phyloP scores from a whole-genome alignment of 2,797 vertebrate species.

The Phrynocephalus forsythii region DNA sequence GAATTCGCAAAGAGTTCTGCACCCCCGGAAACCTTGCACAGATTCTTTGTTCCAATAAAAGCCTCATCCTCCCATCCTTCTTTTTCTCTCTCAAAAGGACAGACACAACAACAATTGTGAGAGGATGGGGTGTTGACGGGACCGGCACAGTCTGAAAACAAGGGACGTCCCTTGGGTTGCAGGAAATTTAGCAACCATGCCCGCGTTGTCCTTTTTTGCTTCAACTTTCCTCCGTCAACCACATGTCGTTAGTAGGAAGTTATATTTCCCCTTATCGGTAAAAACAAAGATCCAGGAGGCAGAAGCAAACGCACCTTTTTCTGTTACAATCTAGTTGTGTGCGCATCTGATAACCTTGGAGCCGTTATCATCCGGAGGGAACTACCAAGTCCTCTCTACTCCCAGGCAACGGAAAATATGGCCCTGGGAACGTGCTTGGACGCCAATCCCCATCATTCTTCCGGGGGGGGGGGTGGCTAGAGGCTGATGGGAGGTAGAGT shows the following conservation, averaged over 20 bases:
- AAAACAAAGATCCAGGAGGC: background rate
- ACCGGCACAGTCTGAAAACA: background rate
- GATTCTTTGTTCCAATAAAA: background rate
- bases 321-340: too few relatives aligned
- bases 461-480: background rate
- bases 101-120: background rate
- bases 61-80: background rate
- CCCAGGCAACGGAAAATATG: background rate
- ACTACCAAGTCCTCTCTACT: background rate
- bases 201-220: background rate
- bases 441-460: background rate
- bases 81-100: background rate
- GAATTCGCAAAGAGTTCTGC: too few relatives aligned
- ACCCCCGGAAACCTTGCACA: too few relatives aligned
- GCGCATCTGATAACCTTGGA: background rate
- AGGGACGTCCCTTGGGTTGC: background rate
- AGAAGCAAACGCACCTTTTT: too few relatives aligned
- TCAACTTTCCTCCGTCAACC: slow-evolving; percentile 23
- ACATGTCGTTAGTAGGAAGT: slow-evolving; percentile 23
- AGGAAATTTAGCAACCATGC: slow-evolving; percentile 27
- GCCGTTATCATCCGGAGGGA: too few relatives aligned
- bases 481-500: background rate
- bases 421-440: background rate
- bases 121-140: background rate
- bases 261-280: background rate